phyloP scores from a whole-genome alignment of 2,888 invertebrate genomes.

The Phanerotoma sp. region DNA sequence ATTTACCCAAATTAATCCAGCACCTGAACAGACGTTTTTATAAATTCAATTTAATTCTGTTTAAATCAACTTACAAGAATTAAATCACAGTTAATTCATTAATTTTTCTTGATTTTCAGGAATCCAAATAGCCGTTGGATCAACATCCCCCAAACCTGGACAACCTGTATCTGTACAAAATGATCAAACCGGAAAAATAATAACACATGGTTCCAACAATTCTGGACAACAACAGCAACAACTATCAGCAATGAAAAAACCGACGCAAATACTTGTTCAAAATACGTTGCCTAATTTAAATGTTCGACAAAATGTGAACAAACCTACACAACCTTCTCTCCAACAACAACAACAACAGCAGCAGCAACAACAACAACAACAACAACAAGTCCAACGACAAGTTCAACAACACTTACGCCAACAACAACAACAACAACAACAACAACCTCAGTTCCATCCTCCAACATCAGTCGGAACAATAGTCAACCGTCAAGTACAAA shows the following conservation, averaged over 20 bases:
- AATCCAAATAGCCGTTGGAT: conserved; percentile 30
- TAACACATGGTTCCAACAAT: conserved; percentile 19
- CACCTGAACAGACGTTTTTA: no score
- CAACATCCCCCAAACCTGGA: conserved; percentile 15
- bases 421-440: conserved; percentile 2
- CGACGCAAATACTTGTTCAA: conserved; percentile 26
- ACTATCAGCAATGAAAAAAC: conserved; percentile 23
- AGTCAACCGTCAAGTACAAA: conserved; percentile 42
- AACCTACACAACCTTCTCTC: conserved; percentile 34
- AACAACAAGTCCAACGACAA: conserved; percentile 5
- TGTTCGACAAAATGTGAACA: conserved; percentile 33
- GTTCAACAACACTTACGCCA: conserved; percentile 2
- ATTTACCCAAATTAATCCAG: no score
- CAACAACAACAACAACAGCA: conserved; percentile 33
- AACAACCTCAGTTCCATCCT: no score
- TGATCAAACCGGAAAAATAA: conserved; percentile 18
- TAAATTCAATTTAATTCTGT: no score
- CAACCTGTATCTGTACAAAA: conserved; percentile 9
- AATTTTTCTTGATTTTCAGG: no score
- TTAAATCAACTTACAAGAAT: no score
- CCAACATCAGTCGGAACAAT: no score
- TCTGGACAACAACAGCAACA: conserved; percentile 22
- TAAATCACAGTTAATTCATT: no score
- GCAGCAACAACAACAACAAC: conserved; percentile 33
- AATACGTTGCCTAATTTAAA: conserved; percentile 25